Base-by-base conservation (phyloP, 2,113 vertebrate genomes). In the Vidua macroura region DNA sequence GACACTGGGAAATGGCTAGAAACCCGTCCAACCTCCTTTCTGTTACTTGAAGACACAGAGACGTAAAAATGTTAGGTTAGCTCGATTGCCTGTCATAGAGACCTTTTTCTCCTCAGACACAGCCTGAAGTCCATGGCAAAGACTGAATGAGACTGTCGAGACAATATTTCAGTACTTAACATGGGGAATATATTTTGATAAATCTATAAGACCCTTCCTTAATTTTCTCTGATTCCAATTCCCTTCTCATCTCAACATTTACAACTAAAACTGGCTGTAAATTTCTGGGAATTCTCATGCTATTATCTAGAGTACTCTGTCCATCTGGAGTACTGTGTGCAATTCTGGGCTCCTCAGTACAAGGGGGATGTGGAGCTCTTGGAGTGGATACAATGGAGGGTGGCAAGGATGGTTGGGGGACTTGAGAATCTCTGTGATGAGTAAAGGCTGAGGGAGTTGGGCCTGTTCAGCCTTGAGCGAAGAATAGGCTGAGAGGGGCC, bases 381-480 rank as follows among this genome's bases (percentile, higher is more conserved):
- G 23, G 23, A 31, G 20, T 18, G n/a, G 30, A 9, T 22, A 18
- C 11, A 60, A 1, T 25, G 46, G 30, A 48, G 16, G 24, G 7
- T 0, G 23, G n/a, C 5, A 25, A n/a, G 39, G 21, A 39, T 53
- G 11, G 22, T 0, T n/a, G 39, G 11, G 30, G 23, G 4, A 44
- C 9, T 46, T 11, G 15, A 74, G 33, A 31, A 67, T n/a, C 28
- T 30, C 17, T 52, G 23, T 88, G 62, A n/a, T 21, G 11, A 30
- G 20, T 11, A 46, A 46, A 39, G 33, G 24, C n/a, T 75, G 69
- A 35, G 62, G 7, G 16, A 60, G 6, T 2, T 53, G 41, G 39
- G n/a, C 11, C 24, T 60, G 20, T 22, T 68, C n/a, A 75, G 24
- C 20, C n/a, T 31, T 0, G 3, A 60, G 69, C 30, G 24, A 41